Conservation (phyloP, 2,888 invertebrate species). For the Dendrolimus houi region DNA sequence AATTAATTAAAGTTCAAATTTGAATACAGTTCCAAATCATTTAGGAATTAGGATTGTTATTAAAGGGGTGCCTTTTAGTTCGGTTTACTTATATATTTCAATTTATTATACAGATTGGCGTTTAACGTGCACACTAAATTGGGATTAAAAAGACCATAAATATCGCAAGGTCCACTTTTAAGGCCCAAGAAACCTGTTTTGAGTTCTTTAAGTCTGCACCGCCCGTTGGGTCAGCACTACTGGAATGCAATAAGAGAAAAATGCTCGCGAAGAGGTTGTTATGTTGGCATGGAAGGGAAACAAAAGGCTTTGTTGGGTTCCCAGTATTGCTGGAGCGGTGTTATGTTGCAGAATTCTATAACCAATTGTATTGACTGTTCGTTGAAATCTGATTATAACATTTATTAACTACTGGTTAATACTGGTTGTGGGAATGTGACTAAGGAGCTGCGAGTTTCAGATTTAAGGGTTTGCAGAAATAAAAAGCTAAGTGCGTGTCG, state of each 20-base stretch:
- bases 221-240: conserved; percentile 57
- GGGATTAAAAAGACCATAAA: conserved; percentile 7
- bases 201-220: conserved; percentile 33
- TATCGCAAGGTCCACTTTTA: conserved; percentile 28
- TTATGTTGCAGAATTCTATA: conserved; percentile 64
- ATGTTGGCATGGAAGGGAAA: conserved; percentile 27
- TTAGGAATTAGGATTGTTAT: no score
- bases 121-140: not conserved
- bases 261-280: conserved; percentile 11
- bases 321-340: conserved; percentile 48
- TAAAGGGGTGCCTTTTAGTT: not conserved
- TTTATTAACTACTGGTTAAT: conserved; percentile 26
- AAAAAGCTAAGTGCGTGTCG: no score
- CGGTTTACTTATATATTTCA: no score
- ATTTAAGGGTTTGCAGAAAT: no score
- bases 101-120: not conserved
- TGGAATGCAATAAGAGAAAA: conserved; percentile 67
- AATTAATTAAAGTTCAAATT: no score
- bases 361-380: conserved; percentile 52
- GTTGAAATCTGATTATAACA: conserved; percentile 51
- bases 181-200: conserved; percentile 41
- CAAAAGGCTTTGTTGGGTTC: conserved; percentile 73
- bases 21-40: no score
- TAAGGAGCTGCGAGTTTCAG: no score
- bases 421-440: conserved; percentile 10